Conservation (phyloP, 2,888 invertebrate genomes). For the Julus scanicus region DNA sequence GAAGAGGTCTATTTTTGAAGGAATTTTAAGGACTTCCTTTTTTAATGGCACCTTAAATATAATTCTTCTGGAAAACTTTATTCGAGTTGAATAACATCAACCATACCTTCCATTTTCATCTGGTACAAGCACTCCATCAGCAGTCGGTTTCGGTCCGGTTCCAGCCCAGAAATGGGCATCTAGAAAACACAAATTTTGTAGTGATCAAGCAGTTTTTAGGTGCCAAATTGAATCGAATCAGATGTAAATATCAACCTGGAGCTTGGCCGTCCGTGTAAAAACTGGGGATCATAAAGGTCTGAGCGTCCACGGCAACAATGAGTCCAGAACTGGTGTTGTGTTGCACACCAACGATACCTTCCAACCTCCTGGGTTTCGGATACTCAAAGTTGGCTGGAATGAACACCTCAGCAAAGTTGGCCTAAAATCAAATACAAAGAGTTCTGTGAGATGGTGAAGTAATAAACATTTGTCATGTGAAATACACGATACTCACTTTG, state of each 20-base stretch:
- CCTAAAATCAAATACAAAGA: constrained; percentile 70
- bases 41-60: too few relatives aligned
- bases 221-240: too few relatives aligned
- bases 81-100: too few relatives aligned
- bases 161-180: constrained; percentile 97
- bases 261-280: constrained; percentile 91
- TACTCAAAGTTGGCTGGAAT: constrained; percentile 81
- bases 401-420: constrained; percentile 88
- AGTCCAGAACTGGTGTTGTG: constrained; percentile 91
- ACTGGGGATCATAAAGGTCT: constrained; percentile 91
- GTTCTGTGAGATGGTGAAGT: constrained; percentile 1
- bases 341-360: constrained; percentile 86
- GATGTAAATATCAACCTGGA: constrained; percentile 74
- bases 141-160: constrained; percentile 82
- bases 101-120: constrained; percentile 82
- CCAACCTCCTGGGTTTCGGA: constrained; percentile 82
- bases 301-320: constrained; percentile 89
- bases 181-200: constrained; percentile 64
- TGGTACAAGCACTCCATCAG: constrained; percentile 87
- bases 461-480: not conserved
- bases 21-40: too few relatives aligned
- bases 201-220: too few relatives aligned
- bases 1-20: too few relatives aligned
- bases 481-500: constrained; percentile 75
- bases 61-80: too few relatives aligned